phyloP scores from a whole-genome alignment of 2,113 vertebrate genomes.

The Rhea americana region DNA sequence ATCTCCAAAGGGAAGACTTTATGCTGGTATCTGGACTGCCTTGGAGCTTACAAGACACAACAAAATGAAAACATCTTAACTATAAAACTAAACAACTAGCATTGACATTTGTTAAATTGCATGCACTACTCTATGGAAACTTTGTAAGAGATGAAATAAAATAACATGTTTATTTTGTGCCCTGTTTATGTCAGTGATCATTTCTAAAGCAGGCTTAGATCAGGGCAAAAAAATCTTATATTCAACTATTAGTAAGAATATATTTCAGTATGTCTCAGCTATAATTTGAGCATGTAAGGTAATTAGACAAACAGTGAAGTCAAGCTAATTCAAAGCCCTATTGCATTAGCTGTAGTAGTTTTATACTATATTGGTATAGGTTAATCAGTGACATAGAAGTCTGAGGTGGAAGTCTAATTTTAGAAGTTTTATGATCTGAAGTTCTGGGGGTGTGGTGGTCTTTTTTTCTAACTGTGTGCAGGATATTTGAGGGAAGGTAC shows the following conservation, averaged over 20 bases:
- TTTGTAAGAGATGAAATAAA: conserved; percentile 73
- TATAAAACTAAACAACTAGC: not conserved
- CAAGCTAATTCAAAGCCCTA: not conserved
- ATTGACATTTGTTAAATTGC: conserved; percentile 53
- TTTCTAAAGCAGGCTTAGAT: not conserved
- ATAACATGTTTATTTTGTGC: conserved; percentile 57
- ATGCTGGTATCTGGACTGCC: not conserved
- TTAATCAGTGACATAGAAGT: too few species aligned
- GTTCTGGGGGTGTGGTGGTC: accelerated
- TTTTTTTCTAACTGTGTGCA: not conserved
- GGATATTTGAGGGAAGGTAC: not conserved
- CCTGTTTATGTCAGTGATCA: not conserved
- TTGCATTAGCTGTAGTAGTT: accelerated
- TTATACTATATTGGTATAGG: not conserved
- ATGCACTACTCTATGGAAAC: conserved; percentile 60
- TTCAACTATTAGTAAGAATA: accelerated
- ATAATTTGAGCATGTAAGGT: too few species aligned
- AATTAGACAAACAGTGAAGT: too few species aligned
- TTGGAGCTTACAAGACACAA: not conserved
- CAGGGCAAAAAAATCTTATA: not conserved
- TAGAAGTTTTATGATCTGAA: not conserved
- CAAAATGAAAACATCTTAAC: not conserved
- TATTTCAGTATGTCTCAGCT: too few species aligned
- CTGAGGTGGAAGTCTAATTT: too few species aligned
- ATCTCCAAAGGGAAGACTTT: not conserved